These are phyloP conservation scores for Leptopilina myrica DNA, from an alignment of 2,888 invertebrate species.

Conservation along the genomic window DNA sequence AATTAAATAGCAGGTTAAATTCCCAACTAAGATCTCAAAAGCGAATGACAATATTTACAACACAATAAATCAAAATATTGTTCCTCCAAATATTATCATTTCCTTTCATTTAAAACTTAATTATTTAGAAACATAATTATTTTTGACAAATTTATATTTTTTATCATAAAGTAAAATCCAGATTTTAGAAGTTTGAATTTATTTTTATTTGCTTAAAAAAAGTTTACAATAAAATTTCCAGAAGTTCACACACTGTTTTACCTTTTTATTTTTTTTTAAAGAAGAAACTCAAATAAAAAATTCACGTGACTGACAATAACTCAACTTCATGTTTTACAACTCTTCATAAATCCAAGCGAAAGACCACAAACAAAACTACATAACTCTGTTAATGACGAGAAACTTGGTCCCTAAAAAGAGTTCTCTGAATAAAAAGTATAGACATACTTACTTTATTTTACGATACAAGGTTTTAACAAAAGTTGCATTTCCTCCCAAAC, in stretches of 20 bases:
- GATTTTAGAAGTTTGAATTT: no score
- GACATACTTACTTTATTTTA: constrained; percentile 10
- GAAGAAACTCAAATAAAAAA: neutral
- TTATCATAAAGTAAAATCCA: no score
- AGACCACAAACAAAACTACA: constrained; percentile 2
- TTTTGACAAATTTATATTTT: no score
- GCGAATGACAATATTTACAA: neutral
- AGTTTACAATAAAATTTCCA: no score
- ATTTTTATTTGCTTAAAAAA: no score
- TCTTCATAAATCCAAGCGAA: constrained; percentile 14
- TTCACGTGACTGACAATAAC: neutral
- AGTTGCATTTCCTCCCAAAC: neutral
- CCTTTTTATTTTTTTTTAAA: neutral
- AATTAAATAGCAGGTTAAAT: constrained; percentile 32
- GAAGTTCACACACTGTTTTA: no score
- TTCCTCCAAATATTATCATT: neutral
- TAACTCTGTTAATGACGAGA: constrained; percentile 12
- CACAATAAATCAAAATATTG: neutral
- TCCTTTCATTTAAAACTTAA: no score
- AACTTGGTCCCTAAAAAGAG: neutral
- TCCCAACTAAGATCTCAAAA: neutral
- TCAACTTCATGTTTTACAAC: constrained; percentile 12
- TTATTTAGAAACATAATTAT: no score
- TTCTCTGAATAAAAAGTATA: neutral
- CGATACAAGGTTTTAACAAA: neutral